Base-by-base conservation (phyloP, 2,797 vertebrate genomes). In the Chelon auratus region DNA sequence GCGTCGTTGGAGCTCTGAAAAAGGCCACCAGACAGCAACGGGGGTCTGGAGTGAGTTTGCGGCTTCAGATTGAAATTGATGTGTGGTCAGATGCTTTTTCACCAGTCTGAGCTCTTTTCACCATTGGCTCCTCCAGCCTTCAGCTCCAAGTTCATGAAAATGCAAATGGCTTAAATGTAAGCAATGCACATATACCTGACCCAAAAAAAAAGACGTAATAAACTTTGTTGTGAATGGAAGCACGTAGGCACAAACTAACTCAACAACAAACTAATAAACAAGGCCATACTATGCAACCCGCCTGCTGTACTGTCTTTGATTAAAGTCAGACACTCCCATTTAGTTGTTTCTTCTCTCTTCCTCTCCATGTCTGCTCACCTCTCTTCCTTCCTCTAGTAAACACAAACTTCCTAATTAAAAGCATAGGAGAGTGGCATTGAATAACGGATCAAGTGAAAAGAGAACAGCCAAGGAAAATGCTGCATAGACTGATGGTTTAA, bases 321-420 rank as follows among this genome's bases (percentile, higher is more conserved):
- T 82, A 79, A 82, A 86, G 62, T 63, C 80, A 74, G 77, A 77
- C 9, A 22, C 64, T 70, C 36, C 39, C 22, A 22, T 60, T 73
- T 82, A 68, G 71, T 75, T 65, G 81, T 43, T 80, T 75, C 47
- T 37, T 43, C 62, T 65, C 39, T 64, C 60, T 62, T 68, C 22
- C 68, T 48, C 58, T 57, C 6, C 18, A 6, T 57, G 17, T 58
- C 68, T 85, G 59, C 62, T 87, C 45, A 30, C 58, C 67, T 78
- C 68, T 65, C 62, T 78, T 61, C 65, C 59, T 77, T 63, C 65
- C 61, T 62, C 42, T 52, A 58, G 30, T 75, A 62, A 80, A 82
- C 60, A 30, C 48, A 47, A 59, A 39, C 58, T 6, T 72, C 59
- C 64, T 75, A 78, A 78, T 84, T 73, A 61, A 69, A 81, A 77